Evolutionary conservation across 1,140 invertebrate genomes (phyloP).

Genomic region (Pseudomyrmex gracilis): DNA sequence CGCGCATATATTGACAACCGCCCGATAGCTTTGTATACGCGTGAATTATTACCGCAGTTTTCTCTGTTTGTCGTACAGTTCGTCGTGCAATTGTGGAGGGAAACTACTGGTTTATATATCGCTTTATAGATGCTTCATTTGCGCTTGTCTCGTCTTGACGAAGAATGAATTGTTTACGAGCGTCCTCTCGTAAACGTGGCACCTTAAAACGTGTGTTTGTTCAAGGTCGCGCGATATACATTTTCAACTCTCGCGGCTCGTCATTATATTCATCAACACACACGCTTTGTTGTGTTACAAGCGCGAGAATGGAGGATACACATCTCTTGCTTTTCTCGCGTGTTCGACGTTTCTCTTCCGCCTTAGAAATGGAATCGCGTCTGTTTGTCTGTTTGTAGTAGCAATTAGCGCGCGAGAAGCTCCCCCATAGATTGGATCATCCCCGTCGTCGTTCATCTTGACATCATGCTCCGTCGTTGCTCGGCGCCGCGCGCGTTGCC

Average conservation of each 20-base stretch:
- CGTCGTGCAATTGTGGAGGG: not conserved
- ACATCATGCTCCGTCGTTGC: constrained; percentile 58
- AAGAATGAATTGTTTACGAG: constrained; percentile 30
- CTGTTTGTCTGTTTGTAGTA: constrained; percentile 77
- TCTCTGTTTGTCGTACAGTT: not conserved
- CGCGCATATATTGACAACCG: too few species aligned
- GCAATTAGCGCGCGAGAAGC: constrained; percentile 70
- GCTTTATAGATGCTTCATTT: constrained; percentile 23
- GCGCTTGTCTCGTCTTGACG: constrained; percentile 42
- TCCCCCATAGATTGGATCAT: constrained; percentile 73
- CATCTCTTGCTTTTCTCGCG: constrained; percentile 43
- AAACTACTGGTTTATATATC: constrained; percentile 6
- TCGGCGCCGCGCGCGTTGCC: constrained; percentile 36
- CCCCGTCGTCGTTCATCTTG: constrained; percentile 64
- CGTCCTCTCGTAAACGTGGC: constrained; percentile 19
- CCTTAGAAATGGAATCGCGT: constrained; percentile 69
- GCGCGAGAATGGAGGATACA: constrained; percentile 50
- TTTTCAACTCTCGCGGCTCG: not conserved
- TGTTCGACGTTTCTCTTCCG: constrained; percentile 15
- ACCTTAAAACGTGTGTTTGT: not conserved
- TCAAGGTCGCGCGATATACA: constrained; percentile 3
- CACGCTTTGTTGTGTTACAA: constrained; percentile 8
- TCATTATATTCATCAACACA: constrained; percentile 11
- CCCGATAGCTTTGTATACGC: too few species aligned
- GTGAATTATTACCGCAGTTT: not conserved